Conservation (phyloP, 2,888 invertebrate species). For the Machimus atricapillus region DNA sequence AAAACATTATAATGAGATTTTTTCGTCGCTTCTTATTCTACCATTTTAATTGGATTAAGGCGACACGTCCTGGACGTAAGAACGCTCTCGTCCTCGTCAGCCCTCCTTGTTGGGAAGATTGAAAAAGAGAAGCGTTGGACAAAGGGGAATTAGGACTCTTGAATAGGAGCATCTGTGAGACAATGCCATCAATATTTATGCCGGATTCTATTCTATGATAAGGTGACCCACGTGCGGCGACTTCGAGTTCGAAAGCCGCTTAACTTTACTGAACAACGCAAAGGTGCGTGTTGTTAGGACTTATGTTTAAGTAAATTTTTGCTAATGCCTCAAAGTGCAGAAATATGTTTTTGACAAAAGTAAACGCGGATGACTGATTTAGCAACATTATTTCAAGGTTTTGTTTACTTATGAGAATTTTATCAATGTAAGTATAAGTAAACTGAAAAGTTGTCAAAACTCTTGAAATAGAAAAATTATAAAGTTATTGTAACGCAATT, state of each 20-base stretch:
- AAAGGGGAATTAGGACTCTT: constrained; percentile 36
- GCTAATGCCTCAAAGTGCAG: background rate
- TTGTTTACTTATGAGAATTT: background rate
- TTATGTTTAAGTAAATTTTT: background rate
- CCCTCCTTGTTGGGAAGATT: constrained; percentile 7
- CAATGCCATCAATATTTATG: constrained; percentile 38
- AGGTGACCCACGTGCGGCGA: background rate
- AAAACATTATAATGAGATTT: constrained; percentile 48
- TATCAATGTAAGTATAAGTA: no score
- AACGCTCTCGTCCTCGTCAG: background rate
- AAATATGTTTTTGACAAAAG: background rate
- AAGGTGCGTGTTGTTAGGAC: background rate
- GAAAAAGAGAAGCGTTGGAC: constrained; percentile 19
- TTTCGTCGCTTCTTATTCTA: constrained; percentile 46
- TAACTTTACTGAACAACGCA: background rate
- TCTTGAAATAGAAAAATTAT: no score
- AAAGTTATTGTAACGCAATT: no score
- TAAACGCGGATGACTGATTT: background rate
- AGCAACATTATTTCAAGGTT: background rate
- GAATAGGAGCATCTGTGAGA: constrained; percentile 28
- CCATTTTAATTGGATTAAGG: constrained; percentile 50
- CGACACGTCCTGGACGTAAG: constrained; percentile 50
- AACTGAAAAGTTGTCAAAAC: no score
- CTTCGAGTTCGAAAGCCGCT: background rate
- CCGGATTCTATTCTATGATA: background rate